Evolutionary conservation across 2,797 vertebrate species (phyloP), one percentile per base, ranked within the genome.

Genomic region (Mormyrops boulengeri): DNA sequence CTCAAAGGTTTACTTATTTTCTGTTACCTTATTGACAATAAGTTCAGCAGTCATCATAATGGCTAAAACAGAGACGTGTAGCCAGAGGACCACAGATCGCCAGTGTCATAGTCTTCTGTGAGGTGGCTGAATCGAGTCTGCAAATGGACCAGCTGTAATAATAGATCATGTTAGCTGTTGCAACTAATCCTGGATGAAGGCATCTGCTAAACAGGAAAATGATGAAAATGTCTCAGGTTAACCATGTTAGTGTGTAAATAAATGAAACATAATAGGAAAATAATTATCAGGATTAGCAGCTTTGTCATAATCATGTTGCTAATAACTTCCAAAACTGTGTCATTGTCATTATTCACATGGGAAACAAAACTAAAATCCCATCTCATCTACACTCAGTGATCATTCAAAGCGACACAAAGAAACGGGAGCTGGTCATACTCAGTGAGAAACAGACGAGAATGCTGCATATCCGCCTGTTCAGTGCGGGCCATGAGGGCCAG

Each of bases 311-410:
- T 89, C 92, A 91, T 91, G 66, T 90, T 93, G 34, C 34, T 93
- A 94, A 94, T 94, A 94, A 95, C 89, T 92, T 95, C 93, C 93
- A 92, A 95, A 95, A 94, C 92, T 69, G 92, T 89, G 88, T 91
- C 93, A 90, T 90, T 85, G 90, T 92, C 92, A 91, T 92, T 92
- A 92, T 92, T 93, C 91, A 92, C 6, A 8, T 19, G 9, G 89
- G 92, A 38, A 50, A 14, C 82, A 92, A 49, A 90, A n/a, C 50
- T 53, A 86, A 57, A 12, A 44, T 60, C 41, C 87, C 7, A 53
- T 53, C 9, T 41, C 26, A 4, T 19, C 4, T 38, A 86, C 82
- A 87, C 17, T 0, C 6, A 80, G 34, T 88, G 49, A 53, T 41
- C 60, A 53, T 49, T 57, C 57, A 69, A 12, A 66, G 17, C 1